phyloP scores from a whole-genome alignment of 1,140 invertebrate genomes.

The Penaeus chinensis region DNA sequence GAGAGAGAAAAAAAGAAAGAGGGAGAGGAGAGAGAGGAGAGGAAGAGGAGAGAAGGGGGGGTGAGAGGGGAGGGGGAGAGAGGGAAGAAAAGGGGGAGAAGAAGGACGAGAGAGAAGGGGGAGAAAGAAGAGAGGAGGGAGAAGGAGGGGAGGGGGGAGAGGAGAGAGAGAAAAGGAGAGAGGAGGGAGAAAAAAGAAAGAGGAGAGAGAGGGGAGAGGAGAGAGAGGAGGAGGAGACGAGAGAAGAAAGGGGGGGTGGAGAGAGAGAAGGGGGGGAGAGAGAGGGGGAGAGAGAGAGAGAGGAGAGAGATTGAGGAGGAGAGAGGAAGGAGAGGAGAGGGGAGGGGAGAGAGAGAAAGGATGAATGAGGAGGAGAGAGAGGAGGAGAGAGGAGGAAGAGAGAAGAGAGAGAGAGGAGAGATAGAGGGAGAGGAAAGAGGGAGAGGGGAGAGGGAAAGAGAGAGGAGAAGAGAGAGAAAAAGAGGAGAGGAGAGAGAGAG shows the following conservation, averaged over 20 bases:
- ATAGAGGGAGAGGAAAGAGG: not conserved
- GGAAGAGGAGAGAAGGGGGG: no score
- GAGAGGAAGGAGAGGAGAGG: not conserved
- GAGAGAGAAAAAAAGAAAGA: no score
- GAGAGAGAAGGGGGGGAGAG: not conserved
- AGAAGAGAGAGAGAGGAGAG: no score
- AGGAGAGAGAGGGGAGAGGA: not conserved
- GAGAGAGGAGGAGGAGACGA: not conserved
- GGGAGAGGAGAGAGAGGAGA: no score
- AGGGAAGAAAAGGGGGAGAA: no score
- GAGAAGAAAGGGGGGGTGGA: not conserved
- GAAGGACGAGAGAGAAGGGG: no score
- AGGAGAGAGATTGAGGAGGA: not conserved
- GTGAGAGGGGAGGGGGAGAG: no score
- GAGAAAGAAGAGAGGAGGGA: no score
- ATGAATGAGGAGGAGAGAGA: slow-evolving; percentile 21
- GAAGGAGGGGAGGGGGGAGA: not conserved
- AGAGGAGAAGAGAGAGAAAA: not conserved
- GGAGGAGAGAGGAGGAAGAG: slow-evolving; percentile 24
- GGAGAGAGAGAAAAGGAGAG: not conserved
- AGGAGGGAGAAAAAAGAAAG: not conserved
- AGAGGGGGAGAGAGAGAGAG: slow-evolving; percentile 13
- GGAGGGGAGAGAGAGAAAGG: not conserved
- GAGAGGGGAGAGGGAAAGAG: no score
- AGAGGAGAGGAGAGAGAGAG: not conserved